Evolutionary conservation across 2,888 invertebrate species (phyloP).

Genomic region (Serripes groenlandicus): DNA sequence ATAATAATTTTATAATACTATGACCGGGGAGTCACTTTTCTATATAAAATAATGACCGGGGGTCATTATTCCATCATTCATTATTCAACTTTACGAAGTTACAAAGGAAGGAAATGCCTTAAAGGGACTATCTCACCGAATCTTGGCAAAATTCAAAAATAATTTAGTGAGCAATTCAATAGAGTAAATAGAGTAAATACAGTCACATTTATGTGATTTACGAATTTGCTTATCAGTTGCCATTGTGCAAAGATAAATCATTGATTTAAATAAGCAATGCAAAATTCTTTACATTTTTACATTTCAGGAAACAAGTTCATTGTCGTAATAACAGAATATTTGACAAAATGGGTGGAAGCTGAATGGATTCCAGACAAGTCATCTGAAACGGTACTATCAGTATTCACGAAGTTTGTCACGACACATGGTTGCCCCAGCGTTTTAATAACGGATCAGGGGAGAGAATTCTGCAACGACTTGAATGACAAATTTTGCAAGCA

Average conservation of each 20-base stretch:
- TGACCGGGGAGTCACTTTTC: constrained; percentile 8
- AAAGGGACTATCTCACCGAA: constrained; percentile 20
- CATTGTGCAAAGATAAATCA: constrained; percentile 8
- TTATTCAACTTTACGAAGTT: not conserved
- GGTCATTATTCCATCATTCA: not conserved
- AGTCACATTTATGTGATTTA: constrained; percentile 20
- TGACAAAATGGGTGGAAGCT: constrained; percentile 58
- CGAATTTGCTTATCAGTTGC: constrained; percentile 18
- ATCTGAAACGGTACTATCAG: constrained; percentile 32
- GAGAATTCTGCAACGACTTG: constrained; percentile 56
- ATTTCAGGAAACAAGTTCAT: constrained; percentile 33
- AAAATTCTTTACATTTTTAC: constrained; percentile 10
- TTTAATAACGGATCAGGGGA: constrained; percentile 48
- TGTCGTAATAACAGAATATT: constrained; percentile 41
- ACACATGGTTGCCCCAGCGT: constrained; percentile 45
- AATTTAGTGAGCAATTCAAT: too few relatives aligned
- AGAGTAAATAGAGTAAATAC: too few relatives aligned
- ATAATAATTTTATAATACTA: constrained; percentile 6
- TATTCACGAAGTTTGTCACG: constrained; percentile 39
- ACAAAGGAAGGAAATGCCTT: not conserved
- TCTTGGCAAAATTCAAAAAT: not conserved
- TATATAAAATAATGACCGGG: not conserved
- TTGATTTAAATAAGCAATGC: constrained; percentile 15
- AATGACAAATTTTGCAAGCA: constrained; percentile 42
- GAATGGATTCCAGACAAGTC: constrained; percentile 47